phyloP scores from a whole-genome alignment of 1,140 invertebrate species.

The Samia ricini region DNA sequence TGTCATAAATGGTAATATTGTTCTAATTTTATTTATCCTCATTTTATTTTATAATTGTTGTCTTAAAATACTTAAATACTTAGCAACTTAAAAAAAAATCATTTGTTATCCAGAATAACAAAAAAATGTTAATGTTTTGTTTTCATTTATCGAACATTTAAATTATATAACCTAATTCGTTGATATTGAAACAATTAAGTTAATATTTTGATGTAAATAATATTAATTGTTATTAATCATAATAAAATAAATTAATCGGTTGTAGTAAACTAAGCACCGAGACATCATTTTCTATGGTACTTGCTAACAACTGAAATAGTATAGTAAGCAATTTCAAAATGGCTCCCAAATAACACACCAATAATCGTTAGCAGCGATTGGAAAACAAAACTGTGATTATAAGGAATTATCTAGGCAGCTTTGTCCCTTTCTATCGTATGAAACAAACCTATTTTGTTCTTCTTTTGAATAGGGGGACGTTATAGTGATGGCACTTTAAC shows the following conservation, averaged over 20 bases:
- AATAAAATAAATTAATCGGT: constrained; percentile 1
- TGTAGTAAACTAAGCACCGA: neutral
- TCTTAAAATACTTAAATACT: too few relatives aligned
- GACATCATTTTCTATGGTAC: constrained; percentile 51
- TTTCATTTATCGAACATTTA: too few relatives aligned
- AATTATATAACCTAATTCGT: too few relatives aligned
- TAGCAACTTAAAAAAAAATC: too few relatives aligned
- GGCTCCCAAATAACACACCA: constrained; percentile 76
- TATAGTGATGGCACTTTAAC: constrained; percentile 74
- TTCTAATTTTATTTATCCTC: too few relatives aligned
- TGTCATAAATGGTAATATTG: too few relatives aligned
- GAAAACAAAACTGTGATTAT: constrained; percentile 80
- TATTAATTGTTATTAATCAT: too few relatives aligned
- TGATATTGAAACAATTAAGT: too few relatives aligned
- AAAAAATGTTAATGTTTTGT: too few relatives aligned
- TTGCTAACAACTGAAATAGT: constrained; percentile 67
- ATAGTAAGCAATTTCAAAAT: constrained; percentile 73
- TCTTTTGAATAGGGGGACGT: constrained; percentile 48
- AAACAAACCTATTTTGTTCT: constrained; percentile 33
- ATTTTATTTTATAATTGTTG: too few relatives aligned
- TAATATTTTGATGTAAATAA: too few relatives aligned
- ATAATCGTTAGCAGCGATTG: constrained; percentile 79
- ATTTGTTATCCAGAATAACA: too few relatives aligned
- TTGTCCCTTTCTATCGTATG: constrained; percentile 37
- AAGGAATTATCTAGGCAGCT: constrained; percentile 58